Percentiles rank a stretch among this genome's conserved stretches.
phyloP scores from a whole-genome alignment of 2,113 vertebrate genomes.

The Piliocolobus tephrosceles region DNA sequence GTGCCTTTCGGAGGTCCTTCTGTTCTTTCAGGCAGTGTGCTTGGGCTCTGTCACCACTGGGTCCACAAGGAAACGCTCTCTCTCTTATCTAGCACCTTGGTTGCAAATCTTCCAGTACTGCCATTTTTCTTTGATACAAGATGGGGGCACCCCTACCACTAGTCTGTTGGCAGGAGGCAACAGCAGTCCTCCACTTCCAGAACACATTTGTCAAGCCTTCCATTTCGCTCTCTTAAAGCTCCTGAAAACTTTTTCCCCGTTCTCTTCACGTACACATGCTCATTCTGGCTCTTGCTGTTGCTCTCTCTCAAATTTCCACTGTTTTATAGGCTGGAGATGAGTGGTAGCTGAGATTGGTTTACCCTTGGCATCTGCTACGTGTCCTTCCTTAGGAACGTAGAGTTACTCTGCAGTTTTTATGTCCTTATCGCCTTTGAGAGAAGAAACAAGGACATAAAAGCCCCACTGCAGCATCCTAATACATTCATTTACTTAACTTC shows the following conservation, averaged over 20 bases:
- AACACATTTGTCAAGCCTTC: background rate
- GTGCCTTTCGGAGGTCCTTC: background rate
- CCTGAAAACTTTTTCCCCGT: background rate
- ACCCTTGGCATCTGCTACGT: background rate
- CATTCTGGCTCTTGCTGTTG: background rate
- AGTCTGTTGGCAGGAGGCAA: background rate
- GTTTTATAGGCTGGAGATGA: background rate
- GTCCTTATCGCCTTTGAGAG: background rate
- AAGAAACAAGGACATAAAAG: background rate
- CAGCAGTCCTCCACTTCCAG: background rate
- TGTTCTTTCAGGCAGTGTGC: background rate
- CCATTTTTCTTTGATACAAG: background rate
- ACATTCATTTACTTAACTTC: background rate
- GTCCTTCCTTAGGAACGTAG: background rate
- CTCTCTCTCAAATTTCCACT: background rate
- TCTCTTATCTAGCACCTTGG: background rate
- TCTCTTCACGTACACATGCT: background rate
- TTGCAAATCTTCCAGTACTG: background rate
- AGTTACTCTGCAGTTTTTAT: background rate
- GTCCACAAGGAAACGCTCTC: background rate
- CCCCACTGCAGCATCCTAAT: background rate
- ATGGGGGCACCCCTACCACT: accelerated
- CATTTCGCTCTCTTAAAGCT: background rate
- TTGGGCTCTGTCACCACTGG: background rate
- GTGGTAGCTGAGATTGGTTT: background rate